Evolutionary conservation across 1,140 invertebrate species (phyloP).

Genomic region (Drosophila sturtevanti): DNA sequence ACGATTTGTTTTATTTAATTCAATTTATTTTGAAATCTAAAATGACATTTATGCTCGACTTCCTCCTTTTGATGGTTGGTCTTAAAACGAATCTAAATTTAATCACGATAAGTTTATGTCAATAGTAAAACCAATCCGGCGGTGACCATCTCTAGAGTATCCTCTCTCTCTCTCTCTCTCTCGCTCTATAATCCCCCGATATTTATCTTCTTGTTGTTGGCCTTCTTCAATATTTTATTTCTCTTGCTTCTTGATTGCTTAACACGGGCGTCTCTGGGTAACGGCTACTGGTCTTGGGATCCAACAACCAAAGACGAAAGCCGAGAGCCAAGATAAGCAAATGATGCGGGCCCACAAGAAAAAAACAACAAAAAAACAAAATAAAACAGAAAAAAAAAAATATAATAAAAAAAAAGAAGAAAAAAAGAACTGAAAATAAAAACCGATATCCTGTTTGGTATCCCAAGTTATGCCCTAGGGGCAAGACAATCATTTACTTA

Average conservation of each 20-base stretch:
- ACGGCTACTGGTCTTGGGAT: slow-evolving; percentile 66
- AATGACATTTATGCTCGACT: background rate
- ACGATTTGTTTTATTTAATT: too few relatives aligned
- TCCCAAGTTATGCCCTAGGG: slow-evolving; percentile 62
- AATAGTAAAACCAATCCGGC: too few relatives aligned
- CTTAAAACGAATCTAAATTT: background rate
- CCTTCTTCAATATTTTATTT: slow-evolving; percentile 7
- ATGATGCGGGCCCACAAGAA: slow-evolving; percentile 57
- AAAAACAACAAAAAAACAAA: background rate
- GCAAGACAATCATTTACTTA: slow-evolving; percentile 68
- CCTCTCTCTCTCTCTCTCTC: background rate
- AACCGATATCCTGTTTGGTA: slow-evolving; percentile 63
- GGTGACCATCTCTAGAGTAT: background rate
- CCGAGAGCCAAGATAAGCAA: slow-evolving; percentile 55
- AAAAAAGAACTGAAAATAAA: slow-evolving; percentile 31
- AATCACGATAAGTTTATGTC: background rate
- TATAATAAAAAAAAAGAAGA: slow-evolving; percentile 1
- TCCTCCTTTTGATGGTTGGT: background rate
- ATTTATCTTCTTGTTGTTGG: slow-evolving; percentile 1
- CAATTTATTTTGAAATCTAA: too few relatives aligned
- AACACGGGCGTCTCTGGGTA: slow-evolving; percentile 61
- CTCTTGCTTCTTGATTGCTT: slow-evolving; percentile 51
- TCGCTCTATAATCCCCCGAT: background rate
- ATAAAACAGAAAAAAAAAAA: slow-evolving; percentile 13
- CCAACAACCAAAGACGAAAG: slow-evolving; percentile 2